Percentiles rank a stretch among this genome's conserved stretches.
These are phyloP conservation scores for Chesias legatella DNA, from an alignment of 2,888 invertebrate genomes.

Conservation along the genomic window DNA sequence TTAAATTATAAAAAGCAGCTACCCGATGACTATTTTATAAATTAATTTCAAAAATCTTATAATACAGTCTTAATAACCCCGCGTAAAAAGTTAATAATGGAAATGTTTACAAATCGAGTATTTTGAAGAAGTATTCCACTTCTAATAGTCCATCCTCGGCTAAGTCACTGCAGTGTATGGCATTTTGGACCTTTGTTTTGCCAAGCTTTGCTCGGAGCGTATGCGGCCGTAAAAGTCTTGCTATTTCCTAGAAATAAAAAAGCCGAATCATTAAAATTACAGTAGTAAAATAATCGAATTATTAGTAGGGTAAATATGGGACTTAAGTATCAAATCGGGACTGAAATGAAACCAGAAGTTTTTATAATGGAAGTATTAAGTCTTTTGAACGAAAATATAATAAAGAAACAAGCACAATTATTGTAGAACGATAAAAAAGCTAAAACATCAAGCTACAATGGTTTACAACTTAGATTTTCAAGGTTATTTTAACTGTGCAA, in stretches of 20 bases:
- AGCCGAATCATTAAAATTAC: neutral
- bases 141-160: constrained; percentile 92
- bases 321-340: no score
- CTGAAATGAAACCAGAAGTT: no score
- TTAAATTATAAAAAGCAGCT: neutral
- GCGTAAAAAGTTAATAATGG: constrained; percentile 21
- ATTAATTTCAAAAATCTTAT: constrained; percentile 10
- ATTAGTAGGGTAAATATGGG: no score
- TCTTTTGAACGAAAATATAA: no score
- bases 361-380: no score
- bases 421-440: no score
- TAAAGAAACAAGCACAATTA: no score
- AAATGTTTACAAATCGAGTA: constrained; percentile 72
- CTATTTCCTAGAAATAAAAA: constrained; percentile 85
- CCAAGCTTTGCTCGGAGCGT: constrained; percentile 93
- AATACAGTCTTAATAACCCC: constrained; percentile 14
- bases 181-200: constrained; percentile 90
- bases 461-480: no score
- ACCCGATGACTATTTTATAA: constrained; percentile 8
- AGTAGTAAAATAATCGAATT: no score
- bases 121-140: constrained; percentile 90
- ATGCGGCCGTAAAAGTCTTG: constrained; percentile 89
- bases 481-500: no score
- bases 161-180: constrained; percentile 95
- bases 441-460: no score